Base-by-base conservation (phyloP, 2,797 vertebrate species). In the Pampus argenteus region DNA sequence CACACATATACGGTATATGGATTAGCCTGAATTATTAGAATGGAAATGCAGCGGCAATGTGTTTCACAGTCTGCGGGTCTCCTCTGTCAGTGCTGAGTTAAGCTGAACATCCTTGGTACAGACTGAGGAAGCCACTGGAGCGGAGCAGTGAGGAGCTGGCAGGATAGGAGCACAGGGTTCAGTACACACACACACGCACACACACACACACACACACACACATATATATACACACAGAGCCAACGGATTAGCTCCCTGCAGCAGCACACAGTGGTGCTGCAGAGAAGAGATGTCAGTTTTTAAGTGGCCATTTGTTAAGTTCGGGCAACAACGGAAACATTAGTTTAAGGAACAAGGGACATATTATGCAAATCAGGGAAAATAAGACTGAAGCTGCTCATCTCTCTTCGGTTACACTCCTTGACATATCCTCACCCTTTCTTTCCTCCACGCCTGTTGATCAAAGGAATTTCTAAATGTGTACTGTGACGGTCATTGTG, bases 231-330 rank as follows among this genome's bases (percentile, higher is more conserved):
- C 47, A 66, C 68, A 62, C 74, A 69, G 29, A 68, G 66, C 58
- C 55, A 55, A 49, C 28, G 78, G 90, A 92, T 93, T 92, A 92
- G 74, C 76, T 82, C 81, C 79, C 78, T 50, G 76, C 78, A 78
- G 80, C 80, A 89, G 74, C 81, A 52, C 78, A 69, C 77, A 71
- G 80, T 28, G 45, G 74, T 66, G 80, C 85, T 88, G 87, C 77
- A 74, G 78, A 83, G 88, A 88, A 52, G 82, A 84, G 83, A 89
- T 85, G 90, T 91, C 88, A 79, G 70, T 81, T 90, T 92, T 88
- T 89, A 91, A 91, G 88, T 91, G 91, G 85, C 79, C 87, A 87
- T 91, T 91, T 90, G 86, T 92, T 88, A 88, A 87, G 78, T 90
- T 88, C 62, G 48, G 71, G 81, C 86, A 87, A 88, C 85, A 86